Evolutionary conservation across 2,888 invertebrate genomes (phyloP).

Genomic region (Cephus sareptanus): DNA sequence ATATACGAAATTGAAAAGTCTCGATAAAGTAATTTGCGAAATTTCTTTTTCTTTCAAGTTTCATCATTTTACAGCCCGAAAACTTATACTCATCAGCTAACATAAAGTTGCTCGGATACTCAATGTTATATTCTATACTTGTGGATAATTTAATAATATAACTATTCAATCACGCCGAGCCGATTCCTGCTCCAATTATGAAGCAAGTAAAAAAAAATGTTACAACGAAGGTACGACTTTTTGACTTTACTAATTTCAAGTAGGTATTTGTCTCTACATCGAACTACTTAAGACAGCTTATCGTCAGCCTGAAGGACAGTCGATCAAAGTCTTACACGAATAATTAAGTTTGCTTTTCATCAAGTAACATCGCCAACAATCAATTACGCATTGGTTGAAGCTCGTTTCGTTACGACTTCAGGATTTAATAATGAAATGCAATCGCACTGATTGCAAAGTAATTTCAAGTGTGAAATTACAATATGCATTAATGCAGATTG

Average conservation of each 20-base stretch:
- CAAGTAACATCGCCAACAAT: background rate
- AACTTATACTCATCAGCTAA: background rate
- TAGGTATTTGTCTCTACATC: slow-evolving; percentile 16
- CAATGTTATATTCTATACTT: background rate
- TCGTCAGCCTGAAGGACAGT: background rate
- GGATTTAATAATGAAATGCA: background rate
- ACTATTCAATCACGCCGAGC: background rate
- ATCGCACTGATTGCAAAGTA: background rate
- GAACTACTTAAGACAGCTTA: slow-evolving; percentile 22
- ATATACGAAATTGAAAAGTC: background rate
- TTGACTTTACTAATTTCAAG: background rate
- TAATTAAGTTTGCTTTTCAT: background rate
- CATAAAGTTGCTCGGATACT: background rate
- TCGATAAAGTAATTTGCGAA: slow-evolving; percentile 5
- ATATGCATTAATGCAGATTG: background rate
- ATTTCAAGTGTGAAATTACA: background rate
- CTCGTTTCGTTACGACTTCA: background rate
- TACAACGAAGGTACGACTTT: background rate
- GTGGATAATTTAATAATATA: background rate
- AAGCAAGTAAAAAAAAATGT: background rate
- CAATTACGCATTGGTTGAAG: background rate
- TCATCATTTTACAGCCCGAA: slow-evolving; percentile 5
- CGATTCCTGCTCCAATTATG: background rate
- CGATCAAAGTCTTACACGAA: background rate
- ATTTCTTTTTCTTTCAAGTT: slow-evolving; percentile 14